phyloP scores from a whole-genome alignment of 64 coral and sea anemone species.

The Trachythela sp. region DNA sequence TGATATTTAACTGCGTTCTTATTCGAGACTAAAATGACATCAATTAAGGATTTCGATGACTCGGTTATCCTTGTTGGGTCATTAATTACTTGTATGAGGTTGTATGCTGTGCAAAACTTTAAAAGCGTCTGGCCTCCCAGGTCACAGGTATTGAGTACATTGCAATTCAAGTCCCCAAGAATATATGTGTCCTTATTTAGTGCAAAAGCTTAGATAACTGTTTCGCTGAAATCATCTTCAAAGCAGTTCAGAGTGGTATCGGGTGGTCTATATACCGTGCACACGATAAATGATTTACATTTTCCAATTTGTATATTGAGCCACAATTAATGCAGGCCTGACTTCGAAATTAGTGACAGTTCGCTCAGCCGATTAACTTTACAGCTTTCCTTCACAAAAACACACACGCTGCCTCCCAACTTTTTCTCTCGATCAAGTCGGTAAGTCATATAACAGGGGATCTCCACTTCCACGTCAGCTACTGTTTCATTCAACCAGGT shows the following conservation, averaged over 20 bases:
- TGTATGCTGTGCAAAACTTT: conserved; percentile 43
- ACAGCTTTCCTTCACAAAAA: conserved; percentile 5
- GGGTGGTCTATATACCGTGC: too few relatives aligned
- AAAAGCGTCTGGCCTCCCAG: conserved; percentile 46
- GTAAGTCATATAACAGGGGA: conserved; percentile 20
- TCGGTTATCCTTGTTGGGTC: conserved; percentile 60
- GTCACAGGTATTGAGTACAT: conserved; percentile 27
- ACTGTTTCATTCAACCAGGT: conserved; percentile 18
- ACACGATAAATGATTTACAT: conserved; percentile 43
- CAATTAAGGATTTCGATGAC: too few relatives aligned
- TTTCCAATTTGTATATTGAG: conserved; percentile 41
- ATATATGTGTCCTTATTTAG: too few relatives aligned
- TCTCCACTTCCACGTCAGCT: conserved; percentile 26
- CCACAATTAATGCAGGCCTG: conserved; percentile 49
- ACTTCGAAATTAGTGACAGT: conserved; percentile 36
- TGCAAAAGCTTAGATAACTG: too few relatives aligned
- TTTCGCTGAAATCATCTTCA: too few relatives aligned
- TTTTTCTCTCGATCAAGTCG: conserved; percentile 28
- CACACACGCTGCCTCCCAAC: conserved; percentile 21
- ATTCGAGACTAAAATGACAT: too few relatives aligned
- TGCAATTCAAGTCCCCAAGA: too few relatives aligned
- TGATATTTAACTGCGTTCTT: too few relatives aligned
- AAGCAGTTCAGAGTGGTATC: too few relatives aligned
- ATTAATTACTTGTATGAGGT: conserved; percentile 52
- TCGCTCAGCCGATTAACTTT: conserved; percentile 43